Base-by-base conservation (phyloP, 2,797 vertebrate genomes). In the Chelidonichthys spinosus region DNA sequence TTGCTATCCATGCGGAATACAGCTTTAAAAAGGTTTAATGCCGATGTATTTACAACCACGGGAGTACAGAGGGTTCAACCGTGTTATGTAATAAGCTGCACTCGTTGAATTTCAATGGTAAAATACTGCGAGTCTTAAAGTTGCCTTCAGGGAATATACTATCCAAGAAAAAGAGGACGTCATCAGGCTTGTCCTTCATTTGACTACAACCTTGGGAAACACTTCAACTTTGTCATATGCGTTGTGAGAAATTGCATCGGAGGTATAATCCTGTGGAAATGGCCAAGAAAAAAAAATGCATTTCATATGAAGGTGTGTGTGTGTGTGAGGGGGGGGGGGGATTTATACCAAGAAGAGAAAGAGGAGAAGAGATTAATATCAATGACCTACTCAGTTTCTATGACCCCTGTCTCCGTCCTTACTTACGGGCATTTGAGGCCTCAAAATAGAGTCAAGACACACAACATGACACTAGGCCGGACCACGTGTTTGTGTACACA, bases 361-460 rank as follows among this genome's bases (percentile, higher is more conserved):
- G 17, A 52, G 46, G 53, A 64, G 61, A n/a, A 32, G 49, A 61
- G 40, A 86, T 82, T 92, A 93, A 94, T 91, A 90, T 93, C 92
- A 93, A 63, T 76, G 85, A 84, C 82, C 86, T 78, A 85, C 92
- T 92, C 84, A 68, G 87, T 92, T 90, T 85, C 90, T 90, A 66
- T 90, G 82, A 87, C 90, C 88, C 70, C 76, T 37, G 63, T 69
- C 63, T 36, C 68, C 81, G 85, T 87, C 92, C 90, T 86, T 88
- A 86, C 85, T 81, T 64, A 52, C 58, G 69, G 70, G 70, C 88
- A 77, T 89, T 85, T 1, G 8, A 81, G 43, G 73, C 86, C 90
- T 86, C 86, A 92, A 92, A 93, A 92, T 90, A 92, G 91, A 91
- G 84, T 78, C 47, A 53, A 83, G 86, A 78, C 68, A 62, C 76